Percentiles rank a stretch among this genome's conserved stretches.
Conservation (phyloP, 2,113 vertebrate species). For the Geococcyx californianus region DNA sequence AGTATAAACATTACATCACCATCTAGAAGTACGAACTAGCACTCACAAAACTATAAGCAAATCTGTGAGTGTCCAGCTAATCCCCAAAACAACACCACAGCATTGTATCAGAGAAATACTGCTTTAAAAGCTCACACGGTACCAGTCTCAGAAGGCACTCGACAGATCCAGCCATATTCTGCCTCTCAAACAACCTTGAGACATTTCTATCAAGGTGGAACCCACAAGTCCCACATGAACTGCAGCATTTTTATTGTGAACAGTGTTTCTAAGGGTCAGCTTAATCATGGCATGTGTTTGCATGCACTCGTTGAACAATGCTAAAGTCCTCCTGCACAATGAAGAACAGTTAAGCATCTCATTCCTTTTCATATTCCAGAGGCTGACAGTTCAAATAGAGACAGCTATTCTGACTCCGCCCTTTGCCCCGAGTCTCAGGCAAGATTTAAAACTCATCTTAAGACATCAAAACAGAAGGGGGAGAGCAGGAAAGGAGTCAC, state of each 20-base stretch:
- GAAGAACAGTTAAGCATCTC: background rate
- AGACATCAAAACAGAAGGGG: background rate
- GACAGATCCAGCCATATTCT: background rate
- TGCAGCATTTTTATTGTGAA: accelerated
- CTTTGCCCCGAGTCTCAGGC: background rate
- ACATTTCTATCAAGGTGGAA: background rate
- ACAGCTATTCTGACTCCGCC: background rate
- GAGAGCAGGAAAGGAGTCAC: background rate
- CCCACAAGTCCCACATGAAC: background rate
- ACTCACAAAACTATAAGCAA: background rate
- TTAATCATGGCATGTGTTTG: background rate
- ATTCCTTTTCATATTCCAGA: background rate
- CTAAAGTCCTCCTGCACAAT: background rate
- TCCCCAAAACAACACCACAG: background rate
- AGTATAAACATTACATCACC: background rate
- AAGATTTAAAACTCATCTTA: background rate
- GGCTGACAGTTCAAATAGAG: background rate
- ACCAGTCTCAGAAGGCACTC: background rate
- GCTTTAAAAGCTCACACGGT: background rate
- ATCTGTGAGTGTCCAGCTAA: background rate
- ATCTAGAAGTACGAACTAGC: background rate
- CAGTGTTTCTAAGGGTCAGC: background rate
- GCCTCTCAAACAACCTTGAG: background rate
- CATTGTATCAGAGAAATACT: background rate
- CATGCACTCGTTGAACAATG: background rate